These are phyloP conservation scores for Pavo muticus DNA, from an alignment of 2,113 vertebrate species.

Conservation along the genomic window DNA sequence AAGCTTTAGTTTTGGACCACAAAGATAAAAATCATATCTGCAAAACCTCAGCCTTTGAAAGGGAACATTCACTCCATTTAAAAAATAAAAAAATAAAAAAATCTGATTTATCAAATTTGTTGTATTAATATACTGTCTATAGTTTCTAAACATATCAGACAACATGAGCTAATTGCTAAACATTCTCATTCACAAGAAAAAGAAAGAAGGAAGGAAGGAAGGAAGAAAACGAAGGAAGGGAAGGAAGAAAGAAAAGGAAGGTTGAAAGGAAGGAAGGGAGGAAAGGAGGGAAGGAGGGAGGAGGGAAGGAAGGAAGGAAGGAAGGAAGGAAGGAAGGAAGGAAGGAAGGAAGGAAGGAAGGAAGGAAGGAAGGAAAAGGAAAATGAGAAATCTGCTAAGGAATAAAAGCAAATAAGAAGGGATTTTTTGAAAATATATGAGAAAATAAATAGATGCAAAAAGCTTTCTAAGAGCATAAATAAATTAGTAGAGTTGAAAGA, in stretches of 20 bases:
- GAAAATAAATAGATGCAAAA: background rate
- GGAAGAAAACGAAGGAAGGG: no score
- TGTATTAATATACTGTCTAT: background rate
- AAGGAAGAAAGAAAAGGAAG: no score
- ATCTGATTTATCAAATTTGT: background rate
- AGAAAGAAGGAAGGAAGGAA: background rate
- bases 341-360: background rate
- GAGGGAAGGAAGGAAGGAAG: background rate
- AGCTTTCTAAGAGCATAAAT: background rate
- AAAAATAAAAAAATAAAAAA: background rate
- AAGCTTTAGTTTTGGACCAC: background rate
- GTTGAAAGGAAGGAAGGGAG: no score
- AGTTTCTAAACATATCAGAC: background rate
- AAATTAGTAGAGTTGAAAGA: background rate
- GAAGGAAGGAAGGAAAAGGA: background rate
- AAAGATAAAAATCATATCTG: background rate
- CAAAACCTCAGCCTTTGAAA: background rate
- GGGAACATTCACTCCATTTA: background rate
- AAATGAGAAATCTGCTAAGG: background rate
- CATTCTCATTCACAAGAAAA: background rate
- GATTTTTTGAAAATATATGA: background rate
- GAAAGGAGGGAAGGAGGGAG: no score
- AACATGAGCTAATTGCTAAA: background rate
- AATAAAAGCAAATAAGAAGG: background rate
- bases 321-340: no score